Percentiles rank a stretch among this genome's conserved stretches.
phyloP scores from a whole-genome alignment of 2,113 vertebrate genomes.

The Gymnogyps californianus region DNA sequence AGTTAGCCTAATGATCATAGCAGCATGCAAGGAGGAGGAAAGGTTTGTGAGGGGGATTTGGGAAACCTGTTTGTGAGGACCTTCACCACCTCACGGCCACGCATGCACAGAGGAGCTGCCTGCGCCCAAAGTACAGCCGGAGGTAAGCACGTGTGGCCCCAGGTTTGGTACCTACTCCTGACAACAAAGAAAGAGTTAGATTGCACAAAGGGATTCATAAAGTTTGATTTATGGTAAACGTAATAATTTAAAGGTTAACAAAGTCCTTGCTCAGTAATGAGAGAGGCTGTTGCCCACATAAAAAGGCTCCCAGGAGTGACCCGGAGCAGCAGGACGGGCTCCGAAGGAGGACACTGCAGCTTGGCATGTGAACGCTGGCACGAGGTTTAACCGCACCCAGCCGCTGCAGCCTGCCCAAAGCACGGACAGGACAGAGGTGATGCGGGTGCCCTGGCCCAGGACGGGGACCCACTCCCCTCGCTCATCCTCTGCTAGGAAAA shows the following conservation, averaged over 20 bases:
- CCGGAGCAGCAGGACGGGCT: neutral
- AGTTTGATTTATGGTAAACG: neutral
- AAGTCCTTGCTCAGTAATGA: neutral
- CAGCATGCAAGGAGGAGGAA: neutral
- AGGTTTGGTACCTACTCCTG: neutral
- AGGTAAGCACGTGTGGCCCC: rapidly evolving
- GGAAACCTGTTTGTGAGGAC: neutral
- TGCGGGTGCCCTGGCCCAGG: neutral
- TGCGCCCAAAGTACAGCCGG: rapidly evolving
- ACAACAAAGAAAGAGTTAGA: too few species aligned
- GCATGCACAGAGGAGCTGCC: neutral
- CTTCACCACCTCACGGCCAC: rapidly evolving
- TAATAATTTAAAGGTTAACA: neutral
- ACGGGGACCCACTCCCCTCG: neutral
- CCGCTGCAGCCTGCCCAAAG: neutral
- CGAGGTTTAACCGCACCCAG: rapidly evolving
- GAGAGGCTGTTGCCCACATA: neutral
- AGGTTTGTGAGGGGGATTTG: neutral
- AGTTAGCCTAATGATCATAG: rapidly evolving
- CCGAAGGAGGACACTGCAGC: rapidly evolving
- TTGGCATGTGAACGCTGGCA: rapidly evolving
- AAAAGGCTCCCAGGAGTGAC: neutral
- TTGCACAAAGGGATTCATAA: neutral
- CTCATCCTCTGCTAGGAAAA: neutral
- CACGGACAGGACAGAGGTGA: rapidly evolving